phyloP scores from a whole-genome alignment of 2,797 vertebrate species.

The Ctenopoma kingsleyae region DNA sequence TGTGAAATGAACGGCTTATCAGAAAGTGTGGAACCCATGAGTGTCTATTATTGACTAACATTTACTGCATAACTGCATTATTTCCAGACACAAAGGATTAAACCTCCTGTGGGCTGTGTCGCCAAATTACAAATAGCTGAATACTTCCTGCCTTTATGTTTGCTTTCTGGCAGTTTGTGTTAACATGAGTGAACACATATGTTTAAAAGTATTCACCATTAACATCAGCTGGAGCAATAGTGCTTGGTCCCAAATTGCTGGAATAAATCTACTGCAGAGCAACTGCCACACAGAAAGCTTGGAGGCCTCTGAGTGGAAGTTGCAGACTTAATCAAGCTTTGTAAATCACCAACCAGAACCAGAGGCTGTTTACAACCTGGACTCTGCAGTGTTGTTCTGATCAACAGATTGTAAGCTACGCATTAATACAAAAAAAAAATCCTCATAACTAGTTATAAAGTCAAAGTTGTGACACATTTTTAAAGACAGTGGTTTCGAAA shows the following conservation, averaged over 20 bases:
- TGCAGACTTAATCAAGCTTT: not conserved
- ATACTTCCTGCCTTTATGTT: not conserved
- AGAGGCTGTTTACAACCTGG: not conserved
- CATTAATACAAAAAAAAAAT: not conserved
- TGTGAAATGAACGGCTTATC: not conserved
- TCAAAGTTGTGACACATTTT: not conserved
- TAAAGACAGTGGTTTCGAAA: not conserved
- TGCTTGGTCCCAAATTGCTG: not conserved
- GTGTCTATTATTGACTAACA: not conserved
- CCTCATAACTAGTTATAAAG: not conserved
- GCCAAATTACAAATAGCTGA: not conserved
- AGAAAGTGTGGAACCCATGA: not conserved
- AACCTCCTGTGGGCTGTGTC: not conserved
- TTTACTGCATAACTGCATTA: not conserved
- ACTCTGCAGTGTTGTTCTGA: not conserved
- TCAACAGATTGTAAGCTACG: not conserved
- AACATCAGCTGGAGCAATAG: not conserved
- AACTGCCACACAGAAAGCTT: not conserved
- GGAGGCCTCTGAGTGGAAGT: not conserved
- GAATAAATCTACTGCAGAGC: not conserved
- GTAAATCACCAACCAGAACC: not conserved
- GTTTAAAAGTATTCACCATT: not conserved
- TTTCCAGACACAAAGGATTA: not conserved
- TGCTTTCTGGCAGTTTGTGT: not conserved
- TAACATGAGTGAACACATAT: not conserved